Percentiles rank a stretch among this genome's conserved stretches.
Conservation (phyloP, 2,888 invertebrate species). For the Drosophila helvetica region DNA sequence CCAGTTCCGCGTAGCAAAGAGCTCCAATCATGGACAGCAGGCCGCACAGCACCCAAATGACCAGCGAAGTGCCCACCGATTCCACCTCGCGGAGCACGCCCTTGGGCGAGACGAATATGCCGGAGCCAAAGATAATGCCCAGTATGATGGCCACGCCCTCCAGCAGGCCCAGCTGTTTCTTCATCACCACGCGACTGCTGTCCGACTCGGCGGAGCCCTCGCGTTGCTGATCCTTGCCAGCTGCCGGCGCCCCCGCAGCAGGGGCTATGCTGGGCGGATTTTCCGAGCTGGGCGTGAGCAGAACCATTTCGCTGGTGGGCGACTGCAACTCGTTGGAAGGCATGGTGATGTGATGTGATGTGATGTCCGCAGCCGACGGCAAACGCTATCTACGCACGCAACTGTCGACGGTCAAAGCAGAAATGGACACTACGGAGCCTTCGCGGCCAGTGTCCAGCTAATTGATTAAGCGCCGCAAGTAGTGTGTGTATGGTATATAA, state of each 20-base stretch:
- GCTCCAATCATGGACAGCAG: slow-evolving; percentile 96
- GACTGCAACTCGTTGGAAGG: slow-evolving; percentile 74
- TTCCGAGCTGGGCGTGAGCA: slow-evolving; percentile 81
- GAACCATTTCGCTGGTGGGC: slow-evolving; percentile 83
- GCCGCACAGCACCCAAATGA: slow-evolving; percentile 95
- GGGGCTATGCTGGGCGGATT: slow-evolving; percentile 53
- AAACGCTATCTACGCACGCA: slow-evolving; percentile 51
- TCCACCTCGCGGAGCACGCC: slow-evolving; percentile 96
- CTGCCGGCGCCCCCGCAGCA: not conserved
- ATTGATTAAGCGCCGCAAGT: slow-evolving; percentile 66
- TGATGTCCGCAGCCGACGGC: slow-evolving; percentile 14
- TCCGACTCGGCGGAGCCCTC: slow-evolving; percentile 70
- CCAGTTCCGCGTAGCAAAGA: slow-evolving; percentile 98
- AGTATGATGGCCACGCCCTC: slow-evolving; percentile 97
- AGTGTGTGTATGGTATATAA: slow-evolving; percentile 24
- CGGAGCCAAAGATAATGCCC: slow-evolving; percentile 97
- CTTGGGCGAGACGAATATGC: slow-evolving; percentile 97
- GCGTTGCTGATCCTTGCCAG: slow-evolving; percentile 39
- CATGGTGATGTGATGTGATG: slow-evolving; percentile 62
- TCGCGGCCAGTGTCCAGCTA: slow-evolving; percentile 55
- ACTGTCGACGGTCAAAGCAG: slow-evolving; percentile 44
- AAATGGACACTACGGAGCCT: slow-evolving; percentile 40
- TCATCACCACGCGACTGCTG: slow-evolving; percentile 88
- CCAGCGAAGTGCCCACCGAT: slow-evolving; percentile 93
- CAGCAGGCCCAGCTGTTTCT: slow-evolving; percentile 93